These are phyloP conservation scores for Camponotus fellah DNA, from an alignment of 2,888 invertebrate species.

Conservation along the genomic window DNA sequence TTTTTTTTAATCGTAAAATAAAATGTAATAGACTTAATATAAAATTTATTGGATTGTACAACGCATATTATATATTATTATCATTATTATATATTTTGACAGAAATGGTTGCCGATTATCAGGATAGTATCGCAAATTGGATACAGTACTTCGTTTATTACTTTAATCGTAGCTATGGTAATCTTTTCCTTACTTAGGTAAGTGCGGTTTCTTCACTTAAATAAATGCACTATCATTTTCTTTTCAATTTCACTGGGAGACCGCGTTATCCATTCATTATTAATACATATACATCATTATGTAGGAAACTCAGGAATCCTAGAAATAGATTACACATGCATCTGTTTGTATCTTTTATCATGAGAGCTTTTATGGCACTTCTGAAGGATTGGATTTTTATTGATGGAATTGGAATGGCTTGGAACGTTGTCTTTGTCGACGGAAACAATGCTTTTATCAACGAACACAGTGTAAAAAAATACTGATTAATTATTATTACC, in stretches of 20 bases:
- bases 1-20: slow-evolving; percentile 5
- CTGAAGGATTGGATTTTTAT: slow-evolving; percentile 88
- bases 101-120: slow-evolving; percentile 87
- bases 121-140: slow-evolving; percentile 87
- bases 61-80: neutral
- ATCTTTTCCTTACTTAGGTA: slow-evolving; percentile 88
- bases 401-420: slow-evolving; percentile 86
- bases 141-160: slow-evolving; percentile 87
- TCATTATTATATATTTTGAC: slow-evolving; percentile 2
- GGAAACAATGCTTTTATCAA: slow-evolving; percentile 83
- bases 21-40: neutral
- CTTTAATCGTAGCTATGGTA: slow-evolving; percentile 86
- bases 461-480: slow-evolving; percentile 82
- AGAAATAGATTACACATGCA: slow-evolving; percentile 90
- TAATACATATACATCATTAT: slow-evolving; percentile 59
- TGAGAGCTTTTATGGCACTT: slow-evolving; percentile 88
- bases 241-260: neutral
- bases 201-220: slow-evolving; percentile 56
- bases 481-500: neutral
- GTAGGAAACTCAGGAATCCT: slow-evolving; percentile 89
- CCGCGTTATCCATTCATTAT: neutral
- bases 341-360: slow-evolving; percentile 89
- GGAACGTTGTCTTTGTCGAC: slow-evolving; percentile 84
- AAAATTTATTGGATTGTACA: neutral
- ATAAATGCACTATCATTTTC: neutral